Conservation (phyloP, 2,888 invertebrate genomes). For the Lithophane semibrunnea region DNA sequence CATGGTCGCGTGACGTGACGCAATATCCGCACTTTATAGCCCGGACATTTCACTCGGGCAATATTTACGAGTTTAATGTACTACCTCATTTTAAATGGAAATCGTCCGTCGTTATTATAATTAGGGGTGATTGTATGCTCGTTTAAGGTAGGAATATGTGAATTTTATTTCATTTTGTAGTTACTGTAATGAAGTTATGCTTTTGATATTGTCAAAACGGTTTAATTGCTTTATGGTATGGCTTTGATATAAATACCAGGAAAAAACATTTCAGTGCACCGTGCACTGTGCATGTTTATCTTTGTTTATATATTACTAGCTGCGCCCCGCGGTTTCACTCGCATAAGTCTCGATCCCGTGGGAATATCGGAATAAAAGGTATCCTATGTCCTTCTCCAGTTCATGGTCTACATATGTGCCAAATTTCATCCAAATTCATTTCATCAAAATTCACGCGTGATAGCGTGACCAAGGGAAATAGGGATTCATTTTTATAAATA, state of each 20-base stretch:
- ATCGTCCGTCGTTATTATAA: constrained; percentile 56
- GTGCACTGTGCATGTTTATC: no score
- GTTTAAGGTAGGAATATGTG: constrained; percentile 31
- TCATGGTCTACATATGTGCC: no score
- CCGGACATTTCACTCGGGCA: constrained; percentile 43
- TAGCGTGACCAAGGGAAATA: no score
- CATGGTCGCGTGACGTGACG: constrained; percentile 48
- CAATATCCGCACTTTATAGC: constrained; percentile 38
- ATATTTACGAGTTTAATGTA: constrained; percentile 52
- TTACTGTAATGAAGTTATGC: constrained; percentile 10
- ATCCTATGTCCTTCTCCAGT: no score
- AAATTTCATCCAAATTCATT: no score
- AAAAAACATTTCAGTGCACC: not conserved
- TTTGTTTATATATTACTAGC: not conserved
- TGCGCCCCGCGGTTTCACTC: no score
- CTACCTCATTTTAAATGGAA: constrained; percentile 58
- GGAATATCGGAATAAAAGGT: no score
- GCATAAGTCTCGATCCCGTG: no score
- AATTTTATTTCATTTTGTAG: constrained; percentile 31
- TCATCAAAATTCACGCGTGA: no score
- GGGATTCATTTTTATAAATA: no score
- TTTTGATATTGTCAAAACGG: not conserved
- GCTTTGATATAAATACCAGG: not conserved
- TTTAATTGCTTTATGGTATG: constrained; percentile 6
- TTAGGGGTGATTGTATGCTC: constrained; percentile 46